phyloP scores from a whole-genome alignment of 2,888 invertebrate genomes.

The Nematopogon swammerdamellus region DNA sequence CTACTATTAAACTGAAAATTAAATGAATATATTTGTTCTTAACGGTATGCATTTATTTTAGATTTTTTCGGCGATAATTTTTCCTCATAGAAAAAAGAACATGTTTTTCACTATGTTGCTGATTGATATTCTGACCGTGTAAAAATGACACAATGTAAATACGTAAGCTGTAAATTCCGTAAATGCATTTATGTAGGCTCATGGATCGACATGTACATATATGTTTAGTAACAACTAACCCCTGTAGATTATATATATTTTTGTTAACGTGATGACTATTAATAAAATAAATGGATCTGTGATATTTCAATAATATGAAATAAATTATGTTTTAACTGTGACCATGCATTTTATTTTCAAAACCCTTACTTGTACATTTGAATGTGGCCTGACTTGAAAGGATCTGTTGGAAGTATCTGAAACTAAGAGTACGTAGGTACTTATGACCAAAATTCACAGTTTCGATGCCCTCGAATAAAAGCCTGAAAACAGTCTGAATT shows the following conservation, averaged over 20 bases:
- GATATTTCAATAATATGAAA: constrained; percentile 56
- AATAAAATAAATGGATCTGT: constrained; percentile 52
- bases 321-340: constrained; percentile 57
- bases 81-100: constrained; percentile 2
- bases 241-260: constrained; percentile 37
- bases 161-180: constrained; percentile 2
- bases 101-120: constrained; percentile 17
- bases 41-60: constrained; percentile 3
- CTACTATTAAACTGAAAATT: constrained; percentile 1
- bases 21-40: background rate
- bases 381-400: no score
- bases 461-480: no score
- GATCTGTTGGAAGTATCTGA: no score
- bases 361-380: no score
- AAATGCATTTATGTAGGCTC: background rate
- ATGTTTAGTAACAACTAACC: constrained; percentile 1
- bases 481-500: no score
- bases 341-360: constrained; percentile 21
- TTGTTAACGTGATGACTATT: constrained; percentile 55
- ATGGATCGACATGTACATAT: background rate
- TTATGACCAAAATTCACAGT: no score
- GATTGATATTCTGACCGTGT: constrained; percentile 35
- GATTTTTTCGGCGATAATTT: constrained; percentile 8
- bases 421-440: no score
- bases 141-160: constrained; percentile 27